Evolutionary conservation across 2,888 invertebrate genomes (phyloP).

Genomic region (Perizoma flavofasciatum): DNA sequence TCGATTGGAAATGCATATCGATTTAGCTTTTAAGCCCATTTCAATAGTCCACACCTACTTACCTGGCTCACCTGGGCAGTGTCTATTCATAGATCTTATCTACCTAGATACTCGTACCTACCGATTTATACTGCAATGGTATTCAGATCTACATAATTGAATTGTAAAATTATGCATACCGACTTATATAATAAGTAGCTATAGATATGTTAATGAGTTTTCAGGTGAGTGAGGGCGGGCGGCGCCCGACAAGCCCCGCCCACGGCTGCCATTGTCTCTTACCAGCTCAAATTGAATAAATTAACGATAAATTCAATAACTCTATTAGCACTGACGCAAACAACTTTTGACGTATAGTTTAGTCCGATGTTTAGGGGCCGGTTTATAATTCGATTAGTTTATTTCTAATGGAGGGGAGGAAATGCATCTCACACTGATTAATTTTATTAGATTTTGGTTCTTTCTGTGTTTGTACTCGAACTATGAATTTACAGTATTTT

Average conservation of each 20-base stretch:
- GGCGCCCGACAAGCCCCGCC: conserved; percentile 65
- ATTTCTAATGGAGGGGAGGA: conserved; percentile 37
- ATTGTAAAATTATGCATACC: conserved; percentile 24
- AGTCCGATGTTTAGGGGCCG: conserved; percentile 63
- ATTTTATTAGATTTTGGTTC: conserved; percentile 12
- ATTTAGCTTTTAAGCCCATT: too few species aligned
- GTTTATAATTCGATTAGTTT: conserved; percentile 71
- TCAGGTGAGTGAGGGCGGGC: conserved; percentile 72
- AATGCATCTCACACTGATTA: conserved; percentile 21
- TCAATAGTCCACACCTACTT: too few species aligned
- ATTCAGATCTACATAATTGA: conserved; percentile 22
- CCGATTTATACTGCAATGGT: conserved; percentile 9
- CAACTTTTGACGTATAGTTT: conserved; percentile 71
- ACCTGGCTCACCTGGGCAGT: too few species aligned
- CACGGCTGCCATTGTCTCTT: conserved; percentile 70
- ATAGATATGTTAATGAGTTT: conserved; percentile 55
- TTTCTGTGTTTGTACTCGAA: not conserved
- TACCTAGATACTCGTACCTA: not conserved
- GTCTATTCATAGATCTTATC: too few species aligned
- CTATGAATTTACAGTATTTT: too few species aligned
- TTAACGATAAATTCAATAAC: conserved; percentile 81
- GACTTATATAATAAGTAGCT: conserved; percentile 22
- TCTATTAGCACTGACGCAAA: conserved; percentile 77
- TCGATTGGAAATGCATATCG: too few species aligned
- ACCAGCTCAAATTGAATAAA: conserved; percentile 77